Evolutionary conservation across 2,113 vertebrate genomes (phyloP).

Genomic region (Campylorhamphus procurvoides): DNA sequence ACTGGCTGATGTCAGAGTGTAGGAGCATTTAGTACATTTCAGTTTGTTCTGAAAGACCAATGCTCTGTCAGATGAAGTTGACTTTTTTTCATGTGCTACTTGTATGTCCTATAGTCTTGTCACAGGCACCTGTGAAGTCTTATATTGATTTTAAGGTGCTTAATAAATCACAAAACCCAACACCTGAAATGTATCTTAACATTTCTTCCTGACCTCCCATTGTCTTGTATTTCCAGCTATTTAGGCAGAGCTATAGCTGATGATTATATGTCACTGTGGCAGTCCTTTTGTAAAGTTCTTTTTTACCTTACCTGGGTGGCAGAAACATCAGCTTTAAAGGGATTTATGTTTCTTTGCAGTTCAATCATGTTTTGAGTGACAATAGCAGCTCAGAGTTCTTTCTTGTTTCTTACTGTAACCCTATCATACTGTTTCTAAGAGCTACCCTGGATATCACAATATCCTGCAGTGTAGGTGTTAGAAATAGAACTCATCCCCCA

Average conservation of each 20-base stretch:
- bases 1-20: neutral
- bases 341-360: neutral
- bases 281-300: neutral
- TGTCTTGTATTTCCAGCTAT: neutral
- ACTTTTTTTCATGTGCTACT: neutral
- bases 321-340: neutral
- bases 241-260: neutral
- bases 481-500: neutral
- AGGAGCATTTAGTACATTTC: rapidly evolving
- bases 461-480: neutral
- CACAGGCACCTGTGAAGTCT: neutral
- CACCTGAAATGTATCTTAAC: neutral
- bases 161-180: neutral
- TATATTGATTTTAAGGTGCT: neutral
- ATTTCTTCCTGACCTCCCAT: conserved; percentile 3
- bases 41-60: neutral
- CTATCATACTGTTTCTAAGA: neutral
- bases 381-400: neutral
- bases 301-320: neutral
- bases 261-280: neutral
- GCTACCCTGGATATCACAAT: neutral
- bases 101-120: neutral
- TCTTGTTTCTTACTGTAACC: neutral
- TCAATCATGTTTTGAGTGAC: neutral
- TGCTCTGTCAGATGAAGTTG: neutral